These are phyloP conservation scores for Trichonephila inaurata DNA, from an alignment of 1,140 invertebrate species.

Conservation along the genomic window DNA sequence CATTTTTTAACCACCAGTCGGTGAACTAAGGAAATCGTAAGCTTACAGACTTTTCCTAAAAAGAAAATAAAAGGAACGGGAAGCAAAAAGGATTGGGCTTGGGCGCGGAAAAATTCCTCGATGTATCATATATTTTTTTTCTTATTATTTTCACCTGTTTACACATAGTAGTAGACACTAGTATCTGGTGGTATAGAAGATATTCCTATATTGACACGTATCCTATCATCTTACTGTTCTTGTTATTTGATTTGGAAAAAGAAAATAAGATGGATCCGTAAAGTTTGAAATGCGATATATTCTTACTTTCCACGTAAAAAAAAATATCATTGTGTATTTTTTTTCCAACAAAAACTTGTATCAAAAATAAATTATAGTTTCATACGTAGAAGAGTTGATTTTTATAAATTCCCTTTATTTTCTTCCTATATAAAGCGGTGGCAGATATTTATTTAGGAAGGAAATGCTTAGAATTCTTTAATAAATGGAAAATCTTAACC, in stretches of 20 bases:
- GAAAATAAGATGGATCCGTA: neutral
- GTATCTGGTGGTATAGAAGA: neutral
- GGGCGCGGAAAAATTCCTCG: neutral
- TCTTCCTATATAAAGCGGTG: too few relatives aligned
- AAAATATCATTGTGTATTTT: neutral
- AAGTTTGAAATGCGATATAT: neutral
- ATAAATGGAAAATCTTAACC: too few relatives aligned
- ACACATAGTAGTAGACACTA: neutral
- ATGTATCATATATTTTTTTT: slow-evolving; percentile 15
- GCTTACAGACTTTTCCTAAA: neutral
- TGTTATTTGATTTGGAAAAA: neutral
- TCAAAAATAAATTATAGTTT: too few relatives aligned
- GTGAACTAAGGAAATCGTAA: slow-evolving; percentile 43
- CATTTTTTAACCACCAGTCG: slow-evolving; percentile 36
- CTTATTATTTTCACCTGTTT: neutral
- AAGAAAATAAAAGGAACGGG: neutral
- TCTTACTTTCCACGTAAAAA: neutral
- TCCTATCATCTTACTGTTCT: neutral
- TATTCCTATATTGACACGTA: neutral
- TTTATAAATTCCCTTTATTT: too few relatives aligned
- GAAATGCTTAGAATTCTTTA: too few relatives aligned
- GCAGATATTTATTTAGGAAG: too few relatives aligned
- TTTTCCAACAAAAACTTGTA: too few relatives aligned
- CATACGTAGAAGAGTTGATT: too few relatives aligned
- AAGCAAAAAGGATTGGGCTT: neutral